Evolutionary conservation across 1,140 invertebrate genomes (phyloP), one percentile per base, ranked within the genome.

Genomic region (Araneus ventricosus): DNA sequence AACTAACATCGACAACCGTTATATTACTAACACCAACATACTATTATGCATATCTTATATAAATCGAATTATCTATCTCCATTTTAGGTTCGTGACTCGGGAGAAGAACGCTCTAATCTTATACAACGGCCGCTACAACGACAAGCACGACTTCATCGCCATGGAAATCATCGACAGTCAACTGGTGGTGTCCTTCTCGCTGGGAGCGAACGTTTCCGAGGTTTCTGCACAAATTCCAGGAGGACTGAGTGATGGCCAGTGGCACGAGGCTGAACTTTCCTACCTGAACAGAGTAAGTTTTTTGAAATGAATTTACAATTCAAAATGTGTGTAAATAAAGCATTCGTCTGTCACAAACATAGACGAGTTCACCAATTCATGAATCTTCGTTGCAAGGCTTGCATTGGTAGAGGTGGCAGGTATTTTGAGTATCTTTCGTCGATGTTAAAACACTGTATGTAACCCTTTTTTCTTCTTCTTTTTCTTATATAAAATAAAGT

Each of bases 81-180:
- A 41, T 95, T 95, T 59, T 94, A 97, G 97, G 94, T 99, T 99
- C 95, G 98, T 98, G 1, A 99, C 98, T 0, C 97, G 98, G 94
- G 95, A 97, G 22, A 96, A 97, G 3, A 97, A 98, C 94, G 99
- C 98, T 0, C 95, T 99, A 0, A 95, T 99, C 0, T 96, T 99
- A 0, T 99, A 99, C 96, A 99, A 99, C 95, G 99, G 99, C 0
- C 96, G 99, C 0, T 99, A 99, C 95, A 99, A 99, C 95, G 98
- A 99, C 94, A 96, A 97, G 22, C 98, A 99, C 95, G 99, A 99
- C 95, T 99, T 99, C 95, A 98, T 99, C 30, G 98, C 99, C 0
- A 95, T 99, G 63, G 98, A 99, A 95, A 96, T 99, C 0, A 95
- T 97, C 4, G 96, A 97, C 88, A 96, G 97, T 3, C 96, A 97